Evolutionary conservation across 2,797 vertebrate species (phyloP), one percentile per base, ranked within the genome.

Genomic region (Argentina silus): DNA sequence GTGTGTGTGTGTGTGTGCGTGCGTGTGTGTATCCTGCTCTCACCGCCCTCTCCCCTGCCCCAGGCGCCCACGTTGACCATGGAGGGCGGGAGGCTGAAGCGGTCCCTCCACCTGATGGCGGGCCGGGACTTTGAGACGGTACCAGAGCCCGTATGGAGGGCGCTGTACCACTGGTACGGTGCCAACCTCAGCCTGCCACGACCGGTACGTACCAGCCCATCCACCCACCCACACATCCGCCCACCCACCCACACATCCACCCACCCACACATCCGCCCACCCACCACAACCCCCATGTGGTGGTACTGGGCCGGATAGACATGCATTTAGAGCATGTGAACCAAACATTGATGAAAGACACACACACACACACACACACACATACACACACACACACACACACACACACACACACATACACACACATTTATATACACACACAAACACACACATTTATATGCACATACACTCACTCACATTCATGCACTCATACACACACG

Each of bases 81-180:
- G 94, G 98, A 99, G 86, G 98, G 98, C 0, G 97, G 97, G 14
- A 92, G 98, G 27, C 83, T 99, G 70, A 98, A 95, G 87, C 94
- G 94, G 73, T 93, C 94, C 19, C 90, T 95, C 56, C 94, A 94
- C 74, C 74, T 96, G 80, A 57, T 94, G 70, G 92, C 94, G 43
- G 92, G 95, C 4, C 93, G 92, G 87, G 96, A 98, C 85, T 99
- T 98, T 81, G 94, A 98, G 89, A 96, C 93, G 7, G 96, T 99
- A 68, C 98, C 98, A 79, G 98, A 99, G 82, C 96, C 97, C 1
- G 98, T 99, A 2, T 99, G 98, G 98, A 92, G 97, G 85, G 98
- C 98, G 0, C 96, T 99, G 78, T 99, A 97, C 90, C 98, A 98
- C 84, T 99, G 98, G 98, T 99, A 99, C 77, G 98, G 98, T 64